Conservation (phyloP, 2,797 vertebrate genomes). For the Urosaurus nigricauda region DNA sequence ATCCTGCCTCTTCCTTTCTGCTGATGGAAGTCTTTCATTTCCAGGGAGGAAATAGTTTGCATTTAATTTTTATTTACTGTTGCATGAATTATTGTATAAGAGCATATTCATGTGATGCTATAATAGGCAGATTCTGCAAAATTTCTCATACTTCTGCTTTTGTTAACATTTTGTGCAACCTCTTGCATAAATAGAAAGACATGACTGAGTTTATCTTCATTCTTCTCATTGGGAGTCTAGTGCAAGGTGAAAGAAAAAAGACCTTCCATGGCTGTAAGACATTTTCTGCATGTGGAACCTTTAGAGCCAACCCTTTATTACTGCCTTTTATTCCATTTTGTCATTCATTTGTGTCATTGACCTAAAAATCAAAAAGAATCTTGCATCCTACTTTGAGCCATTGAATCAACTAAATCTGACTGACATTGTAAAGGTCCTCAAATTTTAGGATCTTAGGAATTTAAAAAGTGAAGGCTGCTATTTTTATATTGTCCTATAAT, state of each 20-base stretch:
- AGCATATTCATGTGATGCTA: background rate
- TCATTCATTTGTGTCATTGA: background rate
- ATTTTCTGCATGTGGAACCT: background rate
- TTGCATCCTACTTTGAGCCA: background rate
- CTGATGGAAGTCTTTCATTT: background rate
- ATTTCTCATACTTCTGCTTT: background rate
- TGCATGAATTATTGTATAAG: background rate
- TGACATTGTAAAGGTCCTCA: background rate
- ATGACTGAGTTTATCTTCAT: background rate
- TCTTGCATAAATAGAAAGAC: background rate
- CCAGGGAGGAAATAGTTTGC: background rate
- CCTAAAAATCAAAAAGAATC: background rate
- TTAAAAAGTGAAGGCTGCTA: background rate
- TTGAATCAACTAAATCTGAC: slow-evolving; percentile 1
- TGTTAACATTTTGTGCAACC: background rate
- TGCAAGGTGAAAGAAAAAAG: background rate
- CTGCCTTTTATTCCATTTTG: background rate
- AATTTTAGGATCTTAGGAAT: background rate
- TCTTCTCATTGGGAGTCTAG: background rate
- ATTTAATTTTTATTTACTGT: background rate
- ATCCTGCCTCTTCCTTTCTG: background rate
- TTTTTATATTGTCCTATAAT: slow-evolving; percentile 22
- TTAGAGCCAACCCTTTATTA: background rate
- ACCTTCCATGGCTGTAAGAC: background rate
- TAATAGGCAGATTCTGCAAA: background rate